Percentiles rank a stretch among this genome's conserved stretches.
These are phyloP conservation scores for Lycocerus yunnanus DNA, from an alignment of 2,888 invertebrate species.

Conservation along the genomic window DNA sequence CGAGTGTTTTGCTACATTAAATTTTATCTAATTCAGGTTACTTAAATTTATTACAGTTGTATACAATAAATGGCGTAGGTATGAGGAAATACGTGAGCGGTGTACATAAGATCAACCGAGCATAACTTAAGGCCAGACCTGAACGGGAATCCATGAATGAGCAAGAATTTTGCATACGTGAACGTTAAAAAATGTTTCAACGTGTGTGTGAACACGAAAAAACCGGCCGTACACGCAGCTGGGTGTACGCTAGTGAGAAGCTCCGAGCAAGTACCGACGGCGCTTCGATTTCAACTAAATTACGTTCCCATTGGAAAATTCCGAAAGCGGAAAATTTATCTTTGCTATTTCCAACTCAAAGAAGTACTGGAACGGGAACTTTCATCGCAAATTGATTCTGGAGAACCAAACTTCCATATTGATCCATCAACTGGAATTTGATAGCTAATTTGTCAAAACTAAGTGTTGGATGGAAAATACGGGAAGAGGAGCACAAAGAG, in stretches of 20 bases:
- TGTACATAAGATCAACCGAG: background rate
- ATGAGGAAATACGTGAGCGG: background rate
- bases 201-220: background rate
- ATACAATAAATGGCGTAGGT: background rate
- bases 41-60: background rate
- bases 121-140: background rate
- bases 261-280: background rate
- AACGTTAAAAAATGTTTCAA: background rate
- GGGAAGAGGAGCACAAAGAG: background rate
- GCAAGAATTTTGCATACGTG: background rate
- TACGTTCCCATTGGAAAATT: background rate
- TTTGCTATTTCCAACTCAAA: background rate
- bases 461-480: background rate
- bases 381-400: background rate
- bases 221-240: too few species aligned
- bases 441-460: background rate
- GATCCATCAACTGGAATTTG: background rate
- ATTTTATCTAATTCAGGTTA: background rate
- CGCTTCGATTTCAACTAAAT: background rate
- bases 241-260: too few species aligned
- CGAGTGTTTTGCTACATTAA: background rate
- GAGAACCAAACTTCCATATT: background rate
- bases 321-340: background rate
- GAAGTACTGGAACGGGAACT: background rate
- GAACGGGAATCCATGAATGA: background rate